Base-by-base conservation (phyloP, 2,888 invertebrate genomes). In the Laspeyria flexula region DNA sequence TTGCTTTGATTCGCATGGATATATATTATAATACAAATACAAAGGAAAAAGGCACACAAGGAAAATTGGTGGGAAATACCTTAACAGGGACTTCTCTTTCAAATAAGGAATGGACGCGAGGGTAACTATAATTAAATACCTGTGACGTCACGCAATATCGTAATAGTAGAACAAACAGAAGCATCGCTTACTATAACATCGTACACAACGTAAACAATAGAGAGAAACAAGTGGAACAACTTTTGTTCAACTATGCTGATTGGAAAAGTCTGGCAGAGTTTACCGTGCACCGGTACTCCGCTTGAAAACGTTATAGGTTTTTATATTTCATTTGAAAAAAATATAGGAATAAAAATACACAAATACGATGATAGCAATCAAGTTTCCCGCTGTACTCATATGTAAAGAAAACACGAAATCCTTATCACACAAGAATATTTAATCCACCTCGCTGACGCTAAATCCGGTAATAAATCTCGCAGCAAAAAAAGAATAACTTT, bases 171-270 rank as follows among this genome's bases (percentile, higher is more conserved):
- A n/a, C 43, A 55, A 57, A 68, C 43, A 55, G 43, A 59, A 29
- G 43, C 53, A 55, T 34, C 42, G 55, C 38, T 51, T 55, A 49
- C 48, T 35, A 42, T 51, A 43, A 51, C 58, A 42, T 23, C 4
- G 42, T 18, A 10, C 47, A 51, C 58, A 57, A 53, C 56, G 55
- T 55, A 60, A 57, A 67, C 71, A 75, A 75, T 73, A 64, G 69
- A 47, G 63, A 67, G 69, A 69, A 73, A 73, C 67, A 67, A 61
- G 64, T 73, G 75, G 63, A 70, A n/a, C n/a, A 79, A 79, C 72
- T 77, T 80, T 73, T 70, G 71, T 71, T 60, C 60, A 74, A 71
- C 71, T 67, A 68, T 65, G 62, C 61, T 53, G 65, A 66, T 70
- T 66, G 74, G 65, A 67, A 68, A 70, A 73, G 68, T 66, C 65